These are phyloP conservation scores for Drosophila prolongata DNA, from an alignment of 2,888 invertebrate species.

Conservation along the genomic window DNA sequence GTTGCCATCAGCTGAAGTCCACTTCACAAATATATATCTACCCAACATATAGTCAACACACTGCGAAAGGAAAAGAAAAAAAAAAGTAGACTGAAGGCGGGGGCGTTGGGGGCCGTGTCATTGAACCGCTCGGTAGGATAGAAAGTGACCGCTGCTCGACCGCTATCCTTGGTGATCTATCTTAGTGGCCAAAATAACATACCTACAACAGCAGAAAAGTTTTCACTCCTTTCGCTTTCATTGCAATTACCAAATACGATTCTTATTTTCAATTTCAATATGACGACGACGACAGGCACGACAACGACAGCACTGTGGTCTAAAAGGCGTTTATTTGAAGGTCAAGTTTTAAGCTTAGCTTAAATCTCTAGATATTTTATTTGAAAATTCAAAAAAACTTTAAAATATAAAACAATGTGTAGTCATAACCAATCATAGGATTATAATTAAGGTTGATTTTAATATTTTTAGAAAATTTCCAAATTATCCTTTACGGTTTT, in stretches of 20 bases:
- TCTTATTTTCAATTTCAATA: conserved; percentile 80
- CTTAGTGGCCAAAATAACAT: conserved; percentile 73
- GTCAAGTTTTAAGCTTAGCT: neutral
- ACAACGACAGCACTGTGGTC: conserved; percentile 52
- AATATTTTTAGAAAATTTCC: no score
- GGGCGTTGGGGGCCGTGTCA: conserved; percentile 41
- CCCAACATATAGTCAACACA: conserved; percentile 10
- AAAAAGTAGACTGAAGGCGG: conserved; percentile 14
- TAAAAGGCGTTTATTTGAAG: neutral
- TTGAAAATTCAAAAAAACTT: no score
- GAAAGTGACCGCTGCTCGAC: conserved; percentile 59
- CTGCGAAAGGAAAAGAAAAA: conserved; percentile 1
- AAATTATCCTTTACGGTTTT: no score
- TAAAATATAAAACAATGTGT: no score
- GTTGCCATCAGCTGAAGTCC: conserved; percentile 58
- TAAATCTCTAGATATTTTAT: no score
- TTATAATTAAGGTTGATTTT: no score
- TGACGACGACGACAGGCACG: conserved; percentile 71
- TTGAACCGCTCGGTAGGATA: conserved; percentile 56
- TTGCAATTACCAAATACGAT: conserved; percentile 79
- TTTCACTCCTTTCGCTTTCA: conserved; percentile 79
- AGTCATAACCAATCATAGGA: no score
- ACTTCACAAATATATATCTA: conserved; percentile 42
- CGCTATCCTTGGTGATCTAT: conserved; percentile 76
- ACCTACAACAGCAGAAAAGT: conserved; percentile 59